Evolutionary conservation across 2,888 invertebrate genomes (phyloP).

Genomic region (Cabera pusaria): DNA sequence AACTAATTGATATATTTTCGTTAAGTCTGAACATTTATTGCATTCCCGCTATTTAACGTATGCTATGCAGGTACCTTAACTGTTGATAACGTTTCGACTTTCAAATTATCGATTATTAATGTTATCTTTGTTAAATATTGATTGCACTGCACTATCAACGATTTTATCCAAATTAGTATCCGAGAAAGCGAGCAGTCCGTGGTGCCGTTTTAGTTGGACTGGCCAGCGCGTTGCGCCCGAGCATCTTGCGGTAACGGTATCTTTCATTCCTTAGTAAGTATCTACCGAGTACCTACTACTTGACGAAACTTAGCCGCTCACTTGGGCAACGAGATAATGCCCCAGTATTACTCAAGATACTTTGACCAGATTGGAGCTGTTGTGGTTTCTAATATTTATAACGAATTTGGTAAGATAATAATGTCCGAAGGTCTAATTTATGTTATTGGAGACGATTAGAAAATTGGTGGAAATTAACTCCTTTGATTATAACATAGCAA

Average conservation of each 20-base stretch:
- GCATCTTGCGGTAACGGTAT: slow-evolving; percentile 55
- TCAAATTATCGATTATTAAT: slow-evolving; percentile 6
- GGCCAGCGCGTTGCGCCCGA: slow-evolving; percentile 39
- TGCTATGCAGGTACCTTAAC: too few relatives aligned
- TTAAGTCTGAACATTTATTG: not conserved
- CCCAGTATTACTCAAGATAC: slow-evolving; percentile 10
- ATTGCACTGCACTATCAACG: slow-evolving; percentile 4
- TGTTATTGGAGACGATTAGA: too few relatives aligned
- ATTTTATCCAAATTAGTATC: too few relatives aligned
- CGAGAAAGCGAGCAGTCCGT: slow-evolving; percentile 12
- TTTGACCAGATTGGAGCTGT: not conserved
- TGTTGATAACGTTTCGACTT: not conserved
- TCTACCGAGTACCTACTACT: slow-evolving; percentile 10
- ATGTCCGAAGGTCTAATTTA: too few relatives aligned
- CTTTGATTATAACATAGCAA: not conserved
- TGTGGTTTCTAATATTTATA: slow-evolving; percentile 1
- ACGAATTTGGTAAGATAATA: too few relatives aligned
- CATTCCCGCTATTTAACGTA: too few relatives aligned
- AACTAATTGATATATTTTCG: not conserved
- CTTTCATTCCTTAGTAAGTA: slow-evolving; percentile 35
- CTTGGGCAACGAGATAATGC: slow-evolving; percentile 22
- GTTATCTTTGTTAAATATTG: slow-evolving; percentile 9
- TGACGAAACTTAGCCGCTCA: slow-evolving; percentile 18
- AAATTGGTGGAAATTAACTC: too few relatives aligned
- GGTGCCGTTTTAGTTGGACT: slow-evolving; percentile 33